Evolutionary conservation across 1,140 invertebrate species (phyloP), one percentile per base, ranked within the genome.

Genomic region (Melanaphis sacchari): DNA sequence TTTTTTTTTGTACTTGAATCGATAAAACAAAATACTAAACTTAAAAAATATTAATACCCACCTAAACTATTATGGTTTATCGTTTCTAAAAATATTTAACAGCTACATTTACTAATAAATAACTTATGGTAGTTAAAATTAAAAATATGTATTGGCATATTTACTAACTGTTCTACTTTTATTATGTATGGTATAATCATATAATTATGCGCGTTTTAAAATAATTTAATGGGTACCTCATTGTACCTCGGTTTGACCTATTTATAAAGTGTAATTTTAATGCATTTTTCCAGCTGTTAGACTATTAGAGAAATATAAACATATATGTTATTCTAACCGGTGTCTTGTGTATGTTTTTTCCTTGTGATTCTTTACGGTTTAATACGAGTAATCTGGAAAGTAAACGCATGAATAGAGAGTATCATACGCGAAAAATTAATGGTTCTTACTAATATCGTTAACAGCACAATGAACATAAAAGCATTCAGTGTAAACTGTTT

Each of bases 401-500:
- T 85, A 85, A 85, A 85, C 40, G 82, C 82, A 41, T 41, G 82
- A 85, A 40, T 85, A 85, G 82, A 85, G 31, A 43, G 85, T 87
- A 87, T 87, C 43, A 46, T 46, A 87, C 9, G 22, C 31, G 41
- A 87, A 87, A 87, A 46, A 87, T 87, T 87, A 87, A 87, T 87
- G 85, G 85, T 87, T 87, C 85, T 85, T 18, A n/a, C 41, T n/a
- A 87, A 85, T 87, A 43, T 87, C 41, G 46, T 31, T 87, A 26
- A 87, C 85, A 87, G 41, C 41, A 31, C 85, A 46, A 87, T 87
- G 41, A 46, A 87, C 82, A 87, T 87, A 87, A 87, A 87, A 38
- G 41, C 85, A 46, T 87, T 87, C 85, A 46, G 85, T 87, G 41
- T 87, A 46, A 87, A 46, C 85, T 87, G 85, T 87, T 87, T 38